phyloP scores from a whole-genome alignment of 2,888 invertebrate species.

The Laothoe populi region DNA sequence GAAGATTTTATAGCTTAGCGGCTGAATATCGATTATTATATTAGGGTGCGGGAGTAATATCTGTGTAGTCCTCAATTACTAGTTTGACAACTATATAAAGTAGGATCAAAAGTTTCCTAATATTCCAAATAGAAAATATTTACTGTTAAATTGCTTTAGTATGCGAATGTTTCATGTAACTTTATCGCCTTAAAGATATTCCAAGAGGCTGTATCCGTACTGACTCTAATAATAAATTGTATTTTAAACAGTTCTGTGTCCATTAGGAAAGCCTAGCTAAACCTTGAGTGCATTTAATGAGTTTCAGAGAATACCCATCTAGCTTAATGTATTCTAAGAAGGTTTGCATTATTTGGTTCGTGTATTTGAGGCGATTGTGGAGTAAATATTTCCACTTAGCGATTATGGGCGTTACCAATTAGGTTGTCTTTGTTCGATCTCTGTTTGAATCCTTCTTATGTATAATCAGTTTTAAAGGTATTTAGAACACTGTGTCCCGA shows the following conservation, averaged over 20 bases:
- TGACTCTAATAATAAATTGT: background rate
- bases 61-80: too few species aligned
- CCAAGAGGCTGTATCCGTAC: too few species aligned
- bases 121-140: too few species aligned
- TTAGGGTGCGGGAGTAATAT: too few species aligned
- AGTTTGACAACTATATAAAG: too few species aligned
- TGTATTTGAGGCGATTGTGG: background rate
- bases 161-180: too few species aligned
- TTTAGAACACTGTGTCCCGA: too few species aligned
- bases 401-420: background rate
- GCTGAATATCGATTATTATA: background rate
- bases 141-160: too few species aligned
- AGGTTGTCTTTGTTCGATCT: background rate
- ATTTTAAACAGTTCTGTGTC: background rate
- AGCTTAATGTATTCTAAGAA: background rate
- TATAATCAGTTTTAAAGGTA: background rate
- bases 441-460: background rate
- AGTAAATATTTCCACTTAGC: conserved; percentile 16
- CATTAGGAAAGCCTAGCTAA: background rate
- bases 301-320: background rate
- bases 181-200: too few species aligned
- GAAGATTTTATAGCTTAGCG: too few species aligned
- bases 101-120: too few species aligned
- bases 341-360: conserved; percentile 1
- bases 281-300: background rate